These are phyloP conservation scores for Danio aesculapii DNA, from an alignment of 2,797 vertebrate species.

Conservation along the genomic window DNA sequence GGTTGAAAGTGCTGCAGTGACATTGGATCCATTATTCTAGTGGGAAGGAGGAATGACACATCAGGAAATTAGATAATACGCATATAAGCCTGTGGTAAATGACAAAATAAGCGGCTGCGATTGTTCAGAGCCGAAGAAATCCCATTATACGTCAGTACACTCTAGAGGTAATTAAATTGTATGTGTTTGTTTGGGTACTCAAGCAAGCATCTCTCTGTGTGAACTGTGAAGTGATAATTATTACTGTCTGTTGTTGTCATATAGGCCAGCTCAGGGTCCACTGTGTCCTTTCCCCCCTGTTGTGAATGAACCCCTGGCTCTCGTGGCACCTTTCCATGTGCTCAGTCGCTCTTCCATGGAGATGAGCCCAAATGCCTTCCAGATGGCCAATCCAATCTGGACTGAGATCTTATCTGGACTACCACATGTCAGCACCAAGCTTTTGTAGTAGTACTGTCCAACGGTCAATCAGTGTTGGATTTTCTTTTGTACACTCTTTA, in stretches of 20 bases:
- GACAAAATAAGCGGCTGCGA: conserved; percentile 2
- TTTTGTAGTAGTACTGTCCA: conserved; percentile 44
- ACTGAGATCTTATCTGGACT: conserved; percentile 72
- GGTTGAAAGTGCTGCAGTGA: background rate
- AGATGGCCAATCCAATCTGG: conserved; percentile 88
- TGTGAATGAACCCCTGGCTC: conserved; percentile 66
- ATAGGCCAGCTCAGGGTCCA: conserved; percentile 36
- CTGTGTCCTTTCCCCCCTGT: conserved; percentile 53
- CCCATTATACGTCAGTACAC: background rate
- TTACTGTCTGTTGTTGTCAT: conserved; percentile 10
- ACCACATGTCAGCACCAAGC: conserved; percentile 76
- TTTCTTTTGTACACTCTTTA: conserved; percentile 9
- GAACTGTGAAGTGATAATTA: conserved; percentile 27
- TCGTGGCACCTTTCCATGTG: conserved; percentile 66
- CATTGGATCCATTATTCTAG: conserved; percentile 10
- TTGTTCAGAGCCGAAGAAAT: background rate
- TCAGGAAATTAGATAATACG: conserved; percentile 25
- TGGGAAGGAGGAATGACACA: conserved; percentile 15
- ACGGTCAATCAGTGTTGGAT: conserved; percentile 28
- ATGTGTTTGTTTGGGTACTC: conserved; percentile 11
- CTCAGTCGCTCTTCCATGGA: conserved; percentile 67
- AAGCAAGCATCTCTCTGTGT: background rate
- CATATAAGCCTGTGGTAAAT: conserved; percentile 25
- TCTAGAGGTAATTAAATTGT: conserved; percentile 1
- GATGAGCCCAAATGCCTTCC: conserved; percentile 79